Base-by-base conservation (phyloP, 2,113 vertebrate species). In the Typhlomys cinereus region DNA sequence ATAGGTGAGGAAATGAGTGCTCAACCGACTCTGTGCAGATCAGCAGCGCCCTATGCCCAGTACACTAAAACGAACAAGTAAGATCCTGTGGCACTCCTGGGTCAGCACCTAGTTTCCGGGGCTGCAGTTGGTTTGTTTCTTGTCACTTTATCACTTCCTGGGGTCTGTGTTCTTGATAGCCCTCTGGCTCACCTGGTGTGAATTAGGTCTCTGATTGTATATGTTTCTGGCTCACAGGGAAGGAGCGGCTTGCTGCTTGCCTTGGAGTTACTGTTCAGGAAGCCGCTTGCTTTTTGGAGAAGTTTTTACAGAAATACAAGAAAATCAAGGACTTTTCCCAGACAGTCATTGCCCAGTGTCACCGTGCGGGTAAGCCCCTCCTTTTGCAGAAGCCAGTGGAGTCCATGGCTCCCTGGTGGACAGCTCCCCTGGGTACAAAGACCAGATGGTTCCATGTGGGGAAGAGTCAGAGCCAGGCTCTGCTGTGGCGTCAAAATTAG, bases 281-380 rank as follows among this genome's bases (percentile, higher is more conserved):
- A 97, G 99, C 99, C 67, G 96, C 98, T 50, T 90, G 80, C 31
- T 99, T 99, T 97, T 98, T 99, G 97, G 98, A 99, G 94, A 98
- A 97, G 54, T 99, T 99, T 96, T 98, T 99, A 64, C 98, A 98
- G 91, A 99, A 98, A 76, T 99, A 99, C 96, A 98, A 96, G 95
- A 98, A 98, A 90, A 97, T 99, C 31, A 98, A 98, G 88, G 94
- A 98, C 76, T 99, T 99, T 95, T 98, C 98, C 34, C 98, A 98
- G 95, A 98, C 95, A 92, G 98, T 98, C 50, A 97, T 99, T 85
- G 98, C 98, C 48, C 97, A 97, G 66, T 99, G 99, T 93, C 97
- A 98, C 89, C 97, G 95, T 81, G 98, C 98, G 98, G 99, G 99
- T 99, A 94, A 96, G 82, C 84, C 66, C 48, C 31, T 25, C 29